A percentile compares a stretch with the other conserved stretches of the same genome.
Evolutionary conservation across 30 jellyfish, hydroid and myxozoan species (phyloP).

Genomic region (Sanderia malayensis): DNA sequence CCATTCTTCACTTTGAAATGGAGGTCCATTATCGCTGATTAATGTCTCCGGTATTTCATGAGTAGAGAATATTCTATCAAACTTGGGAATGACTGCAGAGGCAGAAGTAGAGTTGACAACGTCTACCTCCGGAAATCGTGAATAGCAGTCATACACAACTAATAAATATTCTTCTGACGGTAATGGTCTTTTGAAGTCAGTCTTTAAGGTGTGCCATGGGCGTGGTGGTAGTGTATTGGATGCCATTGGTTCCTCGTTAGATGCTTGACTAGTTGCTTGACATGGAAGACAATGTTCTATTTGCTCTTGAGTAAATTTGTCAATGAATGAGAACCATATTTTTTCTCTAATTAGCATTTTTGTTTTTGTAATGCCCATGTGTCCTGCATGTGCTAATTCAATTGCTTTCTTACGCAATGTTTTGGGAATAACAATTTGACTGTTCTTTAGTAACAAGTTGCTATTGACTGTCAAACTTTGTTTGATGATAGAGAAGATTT

Average conservation of each 20-base stretch:
- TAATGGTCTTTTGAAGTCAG: slow-evolving; percentile 18
- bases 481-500: background rate
- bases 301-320: slow-evolving; percentile 22
- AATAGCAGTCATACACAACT: background rate
- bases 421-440: too few species aligned
- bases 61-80: background rate
- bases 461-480: too few species aligned
- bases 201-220: slow-evolving; percentile 22
- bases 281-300: slow-evolving; percentile 14
- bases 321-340: slow-evolving; percentile 4
- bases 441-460: too few species aligned
- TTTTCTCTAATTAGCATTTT: slow-evolving; percentile 9
- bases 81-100: background rate
- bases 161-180: slow-evolving; percentile 30
- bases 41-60: too few species aligned
- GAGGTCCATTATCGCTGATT: slow-evolving; percentile 13
- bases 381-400: background rate
- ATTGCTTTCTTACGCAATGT: background rate
- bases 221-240: slow-evolving; percentile 12
- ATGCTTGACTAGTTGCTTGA: slow-evolving; percentile 28
- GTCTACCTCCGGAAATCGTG: background rate
- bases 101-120: slow-evolving; percentile 8
- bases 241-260: slow-evolving; percentile 23
- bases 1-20: background rate
- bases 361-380: slow-evolving; percentile 3